phyloP scores from a whole-genome alignment of 1,140 invertebrate species.

The Drosophila oshimai region DNA sequence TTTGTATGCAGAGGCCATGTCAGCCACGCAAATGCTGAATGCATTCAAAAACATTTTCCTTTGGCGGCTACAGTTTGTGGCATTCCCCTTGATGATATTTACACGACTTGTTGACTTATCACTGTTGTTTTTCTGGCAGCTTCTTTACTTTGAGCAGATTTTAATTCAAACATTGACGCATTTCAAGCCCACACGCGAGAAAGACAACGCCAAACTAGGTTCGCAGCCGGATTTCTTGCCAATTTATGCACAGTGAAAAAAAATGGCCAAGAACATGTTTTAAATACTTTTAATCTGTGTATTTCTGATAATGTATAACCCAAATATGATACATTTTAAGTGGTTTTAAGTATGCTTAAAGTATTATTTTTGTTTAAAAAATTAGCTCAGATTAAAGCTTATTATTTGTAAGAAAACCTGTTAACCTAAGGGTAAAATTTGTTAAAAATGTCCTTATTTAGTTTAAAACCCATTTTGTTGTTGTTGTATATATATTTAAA shows the following conservation, averaged over 20 bases:
- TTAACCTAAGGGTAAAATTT: too few relatives aligned
- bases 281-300: background rate
- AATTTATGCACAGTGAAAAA: conserved; percentile 2
- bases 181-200: conserved; percentile 28
- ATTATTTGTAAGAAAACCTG: background rate
- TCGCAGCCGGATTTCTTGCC: conserved; percentile 9
- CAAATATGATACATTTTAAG: too few relatives aligned
- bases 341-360: background rate
- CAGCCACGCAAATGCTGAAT: background rate
- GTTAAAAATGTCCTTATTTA: too few relatives aligned
- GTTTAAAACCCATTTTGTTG: too few relatives aligned
- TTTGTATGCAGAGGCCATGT: conserved; percentile 10
- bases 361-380: conserved; percentile 1
- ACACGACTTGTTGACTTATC: conserved; percentile 39
- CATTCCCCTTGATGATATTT: background rate
- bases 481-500: too few relatives aligned
- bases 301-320: too few relatives aligned
- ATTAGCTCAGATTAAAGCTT: conserved; percentile 5
- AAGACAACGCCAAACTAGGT: conserved; percentile 15
- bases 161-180: conserved; percentile 49
- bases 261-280: background rate
- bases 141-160: conserved; percentile 4
- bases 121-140: conserved; percentile 17
- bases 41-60: conserved; percentile 12
- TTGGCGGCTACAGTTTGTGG: conserved; percentile 12